Conservation (phyloP, 2,888 invertebrate species). For the Nomada lathburiana region DNA sequence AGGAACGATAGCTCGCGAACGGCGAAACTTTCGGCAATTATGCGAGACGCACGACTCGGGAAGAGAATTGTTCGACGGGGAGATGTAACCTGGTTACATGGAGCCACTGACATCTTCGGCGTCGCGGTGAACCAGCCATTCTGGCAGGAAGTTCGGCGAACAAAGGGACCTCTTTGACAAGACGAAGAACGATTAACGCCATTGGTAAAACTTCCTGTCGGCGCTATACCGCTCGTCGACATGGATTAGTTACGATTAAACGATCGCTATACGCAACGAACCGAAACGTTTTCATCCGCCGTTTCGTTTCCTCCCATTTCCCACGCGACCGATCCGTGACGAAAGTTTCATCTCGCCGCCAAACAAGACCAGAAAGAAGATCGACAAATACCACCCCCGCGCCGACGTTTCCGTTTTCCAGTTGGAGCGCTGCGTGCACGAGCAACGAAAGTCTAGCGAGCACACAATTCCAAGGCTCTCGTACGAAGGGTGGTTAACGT, state of each 20-base stretch:
- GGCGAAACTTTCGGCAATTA: slow-evolving; percentile 56
- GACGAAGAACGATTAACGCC: slow-evolving; percentile 32
- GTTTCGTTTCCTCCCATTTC: not conserved
- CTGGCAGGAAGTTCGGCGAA: slow-evolving; percentile 50
- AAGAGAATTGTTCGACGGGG: slow-evolving; percentile 56
- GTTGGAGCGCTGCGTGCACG: slow-evolving; percentile 10
- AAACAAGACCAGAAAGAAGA: no score
- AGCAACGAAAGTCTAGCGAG: slow-evolving; percentile 1
- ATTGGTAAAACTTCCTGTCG: slow-evolving; percentile 1
- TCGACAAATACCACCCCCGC: slow-evolving; percentile 51
- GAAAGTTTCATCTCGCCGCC: slow-evolving; percentile 50
- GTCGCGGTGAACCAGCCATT: slow-evolving; percentile 56
- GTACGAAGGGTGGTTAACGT: not conserved
- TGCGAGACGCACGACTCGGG: slow-evolving; percentile 38
- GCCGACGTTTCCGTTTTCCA: slow-evolving; percentile 58
- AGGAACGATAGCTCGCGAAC: slow-evolving; percentile 59
- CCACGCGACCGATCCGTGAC: not conserved
- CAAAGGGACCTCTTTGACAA: slow-evolving; percentile 56
- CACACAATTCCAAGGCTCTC: slow-evolving; percentile 16
- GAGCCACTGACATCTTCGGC: slow-evolving; percentile 27
- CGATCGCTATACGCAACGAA: not conserved
- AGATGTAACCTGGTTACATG: slow-evolving; percentile 56
- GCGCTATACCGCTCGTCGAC: not conserved
- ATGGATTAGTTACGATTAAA: slow-evolving; percentile 20
- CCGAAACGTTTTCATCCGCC: no score